Conservation (phyloP, 2,888 invertebrate species). For the Hypena proboscidalis region DNA sequence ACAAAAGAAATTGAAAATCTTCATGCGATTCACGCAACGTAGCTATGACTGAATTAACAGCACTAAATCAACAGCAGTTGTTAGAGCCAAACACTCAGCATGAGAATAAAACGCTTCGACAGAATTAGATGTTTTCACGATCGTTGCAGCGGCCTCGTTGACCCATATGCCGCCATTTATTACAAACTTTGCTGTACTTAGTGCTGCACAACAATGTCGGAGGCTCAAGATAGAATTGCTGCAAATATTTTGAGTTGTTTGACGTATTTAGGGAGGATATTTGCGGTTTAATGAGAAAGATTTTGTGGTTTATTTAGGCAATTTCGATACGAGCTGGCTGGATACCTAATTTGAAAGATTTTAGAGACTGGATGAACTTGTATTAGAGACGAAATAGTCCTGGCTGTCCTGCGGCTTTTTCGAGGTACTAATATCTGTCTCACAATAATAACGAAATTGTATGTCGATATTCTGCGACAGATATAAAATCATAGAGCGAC, state of each 20-base stretch:
- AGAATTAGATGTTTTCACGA: slow-evolving; percentile 71
- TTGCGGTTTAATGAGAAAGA: too few relatives aligned
- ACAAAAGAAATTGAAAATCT: too few relatives aligned
- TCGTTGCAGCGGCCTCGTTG: slow-evolving; percentile 42
- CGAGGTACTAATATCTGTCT: too few relatives aligned
- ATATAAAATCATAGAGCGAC: too few relatives aligned
- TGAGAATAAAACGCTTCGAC: slow-evolving; percentile 55
- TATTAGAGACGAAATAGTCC: too few relatives aligned
- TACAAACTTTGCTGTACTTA: slow-evolving; percentile 43
- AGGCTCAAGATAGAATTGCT: slow-evolving; percentile 4
- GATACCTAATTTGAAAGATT: too few relatives aligned
- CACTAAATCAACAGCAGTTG: slow-evolving; percentile 32
- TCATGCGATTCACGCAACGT: slow-evolving; percentile 1
- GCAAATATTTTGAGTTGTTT: not conserved
- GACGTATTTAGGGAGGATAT: not conserved
- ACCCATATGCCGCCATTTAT: slow-evolving; percentile 58
- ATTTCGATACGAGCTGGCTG: too few relatives aligned
- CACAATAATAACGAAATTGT: too few relatives aligned
- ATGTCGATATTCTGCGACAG: too few relatives aligned
- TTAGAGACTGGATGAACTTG: too few relatives aligned
- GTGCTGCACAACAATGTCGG: slow-evolving; percentile 16
- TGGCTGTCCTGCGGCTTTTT: too few relatives aligned
- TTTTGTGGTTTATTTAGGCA: too few relatives aligned
- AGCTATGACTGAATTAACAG: slow-evolving; percentile 25
- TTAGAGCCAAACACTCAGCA: slow-evolving; percentile 23